Evolutionary conservation across 1,140 invertebrate species (phyloP).

Genomic region (Drosophila miranda): DNA sequence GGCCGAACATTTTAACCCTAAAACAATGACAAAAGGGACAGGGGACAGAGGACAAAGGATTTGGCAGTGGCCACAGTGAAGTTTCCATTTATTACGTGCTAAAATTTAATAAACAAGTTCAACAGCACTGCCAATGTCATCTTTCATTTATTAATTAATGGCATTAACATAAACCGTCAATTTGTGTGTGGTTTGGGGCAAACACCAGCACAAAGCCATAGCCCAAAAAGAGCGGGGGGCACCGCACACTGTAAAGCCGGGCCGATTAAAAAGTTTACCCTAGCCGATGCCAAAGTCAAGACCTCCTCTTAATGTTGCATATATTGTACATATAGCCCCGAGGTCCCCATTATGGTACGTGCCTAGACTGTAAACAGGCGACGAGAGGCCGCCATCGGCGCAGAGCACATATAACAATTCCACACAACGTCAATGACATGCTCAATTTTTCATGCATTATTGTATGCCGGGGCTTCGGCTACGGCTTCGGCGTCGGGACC

Average conservation of each 20-base stretch:
- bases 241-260: constrained; percentile 43
- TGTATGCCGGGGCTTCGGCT: constrained; percentile 35
- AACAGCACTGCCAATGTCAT: constrained; percentile 62
- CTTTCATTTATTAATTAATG: constrained; percentile 79
- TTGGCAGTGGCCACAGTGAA: constrained; percentile 38
- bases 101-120: constrained; percentile 74
- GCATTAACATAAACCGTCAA: constrained; percentile 78
- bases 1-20: constrained; percentile 20
- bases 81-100: constrained; percentile 76
- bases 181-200: constrained; percentile 58
- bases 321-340: constrained; percentile 54
- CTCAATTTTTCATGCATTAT: constrained; percentile 75
- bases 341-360: constrained; percentile 57
- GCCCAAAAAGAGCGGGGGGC: constrained; percentile 13
- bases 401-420: constrained; percentile 32
- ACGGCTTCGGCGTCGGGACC: neutral
- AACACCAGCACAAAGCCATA: constrained; percentile 6
- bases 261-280: constrained; percentile 76
- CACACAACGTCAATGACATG: constrained; percentile 67
- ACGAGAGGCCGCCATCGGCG: constrained; percentile 25
- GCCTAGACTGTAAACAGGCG: constrained; percentile 68
- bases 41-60: constrained; percentile 4
- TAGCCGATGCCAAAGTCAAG: constrained; percentile 37
- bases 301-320: constrained; percentile 56
- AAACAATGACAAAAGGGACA: neutral